Evolutionary conservation across 2,797 vertebrate species (phyloP), one percentile per base, ranked within the genome.

Genomic region (Pithecia hirsuta): DNA sequence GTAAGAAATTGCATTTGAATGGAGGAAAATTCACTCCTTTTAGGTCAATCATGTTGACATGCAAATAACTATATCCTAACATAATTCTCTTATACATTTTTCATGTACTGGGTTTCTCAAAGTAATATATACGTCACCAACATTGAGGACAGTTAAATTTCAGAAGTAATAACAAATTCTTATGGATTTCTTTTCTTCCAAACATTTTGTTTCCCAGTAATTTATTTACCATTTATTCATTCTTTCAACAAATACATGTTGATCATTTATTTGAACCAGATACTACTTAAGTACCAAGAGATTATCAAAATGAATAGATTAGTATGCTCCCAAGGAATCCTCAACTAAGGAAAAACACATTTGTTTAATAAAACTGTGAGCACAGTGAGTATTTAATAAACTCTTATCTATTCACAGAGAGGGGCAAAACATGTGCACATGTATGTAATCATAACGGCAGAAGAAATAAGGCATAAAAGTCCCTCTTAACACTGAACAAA

Each of bases 151-250:
- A 75, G 44, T 86, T 55, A 82, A 36, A 11, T 93, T 94, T 83
- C n/a, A 86, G 22, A 75, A 50, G 55, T 81, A 93, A 92, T 76
- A 78, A 95, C 5, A 93, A 94, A 72, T 93, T 94, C 26, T 75
- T 26, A 61, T 33, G 94, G 41, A 0, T 61, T 85, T 86, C 19
- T 93, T 81, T 95, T 20, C 36, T 83, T 91, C 8, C 10, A 89
- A 64, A 86, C 1, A 20, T 85, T 83, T 85, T 81, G n/a, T 80
- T 67, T 46, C 14, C 10, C 2, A 12, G n/a, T 93, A 61, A 87
- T 70, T 50, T 87, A 91, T 82, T 59, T 81, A n/a, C 50, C 28
- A 85, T 86, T 95, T 33, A 88, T 79, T 93, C 70, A 76, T 84
- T 93, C 64, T 76, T 79, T 84, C 57, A 86, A 57, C 30, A 95